Percentiles rank a stretch among this genome's conserved stretches.
Conservation (phyloP, 2,113 vertebrate genomes). For the Petaurus breviceps region DNA sequence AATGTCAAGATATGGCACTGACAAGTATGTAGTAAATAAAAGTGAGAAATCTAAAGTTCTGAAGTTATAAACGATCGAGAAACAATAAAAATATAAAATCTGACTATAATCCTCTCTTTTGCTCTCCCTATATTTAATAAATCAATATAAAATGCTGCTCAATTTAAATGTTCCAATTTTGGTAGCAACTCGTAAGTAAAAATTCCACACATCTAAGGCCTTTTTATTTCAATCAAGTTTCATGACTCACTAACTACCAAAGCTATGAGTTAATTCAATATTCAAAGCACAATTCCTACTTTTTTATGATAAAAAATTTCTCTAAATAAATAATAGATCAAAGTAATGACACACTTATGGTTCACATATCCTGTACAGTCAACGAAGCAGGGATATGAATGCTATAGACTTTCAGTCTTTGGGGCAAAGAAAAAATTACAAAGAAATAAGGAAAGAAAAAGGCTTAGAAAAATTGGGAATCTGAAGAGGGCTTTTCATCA, state of each 20-base stretch:
- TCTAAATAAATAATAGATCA: constrained; percentile 81
- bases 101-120: constrained; percentile 50
- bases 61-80: constrained; percentile 41
- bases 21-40: neutral
- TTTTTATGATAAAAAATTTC: constrained; percentile 71
- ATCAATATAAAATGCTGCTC: constrained; percentile 64
- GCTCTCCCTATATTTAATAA: constrained; percentile 58
- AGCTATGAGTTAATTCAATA: constrained; percentile 77
- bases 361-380: neutral
- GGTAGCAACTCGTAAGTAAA: constrained; percentile 71
- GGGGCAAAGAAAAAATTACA: neutral
- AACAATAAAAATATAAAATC: constrained; percentile 36
- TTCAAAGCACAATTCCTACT: constrained; percentile 77
- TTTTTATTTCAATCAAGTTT: constrained; percentile 78
- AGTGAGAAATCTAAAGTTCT: constrained; percentile 1
- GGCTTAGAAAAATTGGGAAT: neutral
- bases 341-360: constrained; percentile 71
- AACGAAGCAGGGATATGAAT: constrained; percentile 11
- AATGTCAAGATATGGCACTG: neutral
- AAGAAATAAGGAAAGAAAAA: neutral
- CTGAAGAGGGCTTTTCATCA: neutral
- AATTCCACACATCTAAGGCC: constrained; percentile 43
- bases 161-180: constrained; percentile 71
- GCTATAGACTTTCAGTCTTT: neutral
- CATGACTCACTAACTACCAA: constrained; percentile 62